Evolutionary conservation across 2,888 invertebrate species (phyloP), one percentile per base, ranked within the genome.

Genomic region (Trichogramma dendrolimi): DNA sequence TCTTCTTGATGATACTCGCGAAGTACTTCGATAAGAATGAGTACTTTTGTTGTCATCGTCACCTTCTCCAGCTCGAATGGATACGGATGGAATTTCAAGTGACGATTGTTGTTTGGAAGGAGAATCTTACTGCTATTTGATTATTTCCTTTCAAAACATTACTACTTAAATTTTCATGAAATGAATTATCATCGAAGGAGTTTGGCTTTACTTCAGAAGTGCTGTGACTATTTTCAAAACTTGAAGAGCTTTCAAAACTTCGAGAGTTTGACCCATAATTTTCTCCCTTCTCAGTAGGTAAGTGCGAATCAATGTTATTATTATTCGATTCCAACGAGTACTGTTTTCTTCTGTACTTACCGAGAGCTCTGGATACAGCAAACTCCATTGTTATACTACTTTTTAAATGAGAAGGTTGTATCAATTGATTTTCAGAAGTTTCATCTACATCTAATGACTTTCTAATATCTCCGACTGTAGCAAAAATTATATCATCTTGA

Each of bases 11-110:
- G 93, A 93, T 1, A 91, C 89, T 69, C 91, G 82, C 0, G 93
- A 94, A 0, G 91, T 88, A 71, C 93, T 93, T 69, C 93, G 84
- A 84, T 90, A 92, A 0, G 93, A 93, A 80, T 93, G 90, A 4
- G 91, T 93, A 75, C 93, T 93, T 70, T 88, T 84, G 70, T 88
- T 91, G 72, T 94, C 94, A 64, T 94, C 93, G 68, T 92, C 92
- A 63, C 89, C 90, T 62, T 79, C 82, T 10, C 80, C 81, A 62
- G 78, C 79, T 55, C 79, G 76, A 14, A 71, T 70, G 66, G 86
- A 85, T 7, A 76, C 78, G 74, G 86, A 87, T 3, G 91, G 92
- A 72, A 92, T 91, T 78, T 92, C 92, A 53, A 91, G 82, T 66
- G 90, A 92, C 76, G 88, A 88, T 72, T 90, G 90, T 77, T 89